Evolutionary conservation across 2,113 vertebrate genomes (phyloP).

Genomic region (Acrocephalus kingi): DNA sequence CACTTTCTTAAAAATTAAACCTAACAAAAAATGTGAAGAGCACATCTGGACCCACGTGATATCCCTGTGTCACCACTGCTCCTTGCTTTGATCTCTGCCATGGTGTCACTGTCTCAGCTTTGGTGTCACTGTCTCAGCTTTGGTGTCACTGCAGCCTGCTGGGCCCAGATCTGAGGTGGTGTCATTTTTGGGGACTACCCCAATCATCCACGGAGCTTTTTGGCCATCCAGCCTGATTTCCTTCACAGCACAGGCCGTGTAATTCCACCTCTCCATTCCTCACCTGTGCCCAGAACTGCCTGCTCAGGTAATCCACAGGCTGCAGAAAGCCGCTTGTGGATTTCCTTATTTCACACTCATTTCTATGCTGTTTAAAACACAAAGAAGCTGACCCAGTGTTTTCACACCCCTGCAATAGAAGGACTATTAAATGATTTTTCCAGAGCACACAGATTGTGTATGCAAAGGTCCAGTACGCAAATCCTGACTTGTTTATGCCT

Average conservation of each 20-base stretch:
- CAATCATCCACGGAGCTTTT: neutral
- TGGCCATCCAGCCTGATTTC: neutral
- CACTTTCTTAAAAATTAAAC: neutral
- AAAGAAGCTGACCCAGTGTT: conserved; percentile 59
- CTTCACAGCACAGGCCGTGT: neutral
- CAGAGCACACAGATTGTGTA: conserved; percentile 14
- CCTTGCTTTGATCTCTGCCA: neutral
- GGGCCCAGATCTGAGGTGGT: neutral
- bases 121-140: neutral
- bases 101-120: neutral
- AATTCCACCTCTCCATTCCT: neutral
- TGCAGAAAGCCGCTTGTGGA: neutral
- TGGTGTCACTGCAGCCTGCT: neutral
- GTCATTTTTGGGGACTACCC: neutral
- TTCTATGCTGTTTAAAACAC: conserved; percentile 7
- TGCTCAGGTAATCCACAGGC: neutral
- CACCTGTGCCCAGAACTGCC: neutral
- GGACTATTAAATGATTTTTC: conserved; percentile 34
- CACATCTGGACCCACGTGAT: neutral
- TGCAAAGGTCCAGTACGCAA: conserved; percentile 62
- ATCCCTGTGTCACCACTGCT: neutral
- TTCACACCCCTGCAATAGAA: conserved; percentile 32
- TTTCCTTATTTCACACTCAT: conserved; percentile 44
- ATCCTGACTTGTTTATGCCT: conserved; percentile 67
- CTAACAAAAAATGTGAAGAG: neutral